A percentile compares a stretch with the other conserved stretches of the same genome.
Evolutionary conservation across 2,888 invertebrate species (phyloP).

Genomic region (Hermaeophaga mercurialis): DNA sequence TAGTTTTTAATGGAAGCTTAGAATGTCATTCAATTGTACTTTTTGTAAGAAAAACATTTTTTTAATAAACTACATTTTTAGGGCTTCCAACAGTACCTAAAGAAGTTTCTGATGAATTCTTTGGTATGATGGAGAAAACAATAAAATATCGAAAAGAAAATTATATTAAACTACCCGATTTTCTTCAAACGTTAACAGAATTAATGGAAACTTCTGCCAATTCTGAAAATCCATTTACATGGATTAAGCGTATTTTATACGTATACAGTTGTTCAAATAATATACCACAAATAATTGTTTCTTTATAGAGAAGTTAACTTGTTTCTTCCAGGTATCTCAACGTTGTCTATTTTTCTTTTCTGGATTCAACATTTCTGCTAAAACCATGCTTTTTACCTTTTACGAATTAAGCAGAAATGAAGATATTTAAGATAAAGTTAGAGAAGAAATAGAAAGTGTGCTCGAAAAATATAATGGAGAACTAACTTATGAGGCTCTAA

Average conservation of each 20-base stretch:
- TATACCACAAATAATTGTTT: no score
- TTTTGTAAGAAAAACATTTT: no score
- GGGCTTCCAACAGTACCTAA: background rate
- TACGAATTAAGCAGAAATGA: constrained; percentile 27
- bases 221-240: background rate
- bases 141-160: background rate
- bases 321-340: constrained; percentile 5
- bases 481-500: background rate
- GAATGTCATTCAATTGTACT: no score
- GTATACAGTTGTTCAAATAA: no score
- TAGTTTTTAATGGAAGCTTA: no score
- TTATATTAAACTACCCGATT: background rate
- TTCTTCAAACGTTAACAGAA: background rate
- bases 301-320: no score
- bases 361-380: constrained; percentile 33
- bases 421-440: constrained; percentile 11
- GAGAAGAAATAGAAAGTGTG: background rate
- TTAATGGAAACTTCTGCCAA: background rate
- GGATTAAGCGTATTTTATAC: background rate
- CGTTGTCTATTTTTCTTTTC: constrained; percentile 33
- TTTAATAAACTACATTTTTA: background rate
- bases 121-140: background rate
- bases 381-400: constrained; percentile 30
- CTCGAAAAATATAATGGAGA: background rate
- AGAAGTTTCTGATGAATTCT: background rate